phyloP scores from a whole-genome alignment of 2,113 vertebrate species.

The Loxodonta africana region DNA sequence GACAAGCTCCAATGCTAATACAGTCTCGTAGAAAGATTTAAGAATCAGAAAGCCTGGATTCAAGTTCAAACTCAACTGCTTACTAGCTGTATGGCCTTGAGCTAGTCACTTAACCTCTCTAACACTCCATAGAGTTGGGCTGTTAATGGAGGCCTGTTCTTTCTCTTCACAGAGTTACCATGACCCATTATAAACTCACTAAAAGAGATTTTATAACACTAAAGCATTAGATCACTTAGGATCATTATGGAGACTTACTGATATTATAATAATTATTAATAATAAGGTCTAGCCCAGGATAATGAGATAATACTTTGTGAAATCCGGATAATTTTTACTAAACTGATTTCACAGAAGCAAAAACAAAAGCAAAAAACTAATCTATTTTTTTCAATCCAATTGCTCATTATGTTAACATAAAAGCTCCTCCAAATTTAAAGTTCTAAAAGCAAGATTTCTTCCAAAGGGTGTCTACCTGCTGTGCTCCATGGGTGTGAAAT shows the following conservation, averaged over 20 bases:
- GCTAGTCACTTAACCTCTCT: background rate
- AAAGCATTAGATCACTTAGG: background rate
- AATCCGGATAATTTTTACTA: conserved; percentile 48
- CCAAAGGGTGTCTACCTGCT: background rate
- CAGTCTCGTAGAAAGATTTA: background rate
- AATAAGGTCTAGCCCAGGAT: background rate
- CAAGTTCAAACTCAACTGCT: background rate
- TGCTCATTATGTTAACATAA: background rate
- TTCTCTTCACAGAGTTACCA: background rate
- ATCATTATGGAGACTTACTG: background rate
- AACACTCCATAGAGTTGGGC: background rate
- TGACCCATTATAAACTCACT: background rate
- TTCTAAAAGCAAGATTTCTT: background rate
- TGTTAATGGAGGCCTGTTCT: background rate
- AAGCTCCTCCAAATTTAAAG: background rate
- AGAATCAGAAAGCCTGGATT: background rate
- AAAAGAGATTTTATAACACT: conserved; percentile 35
- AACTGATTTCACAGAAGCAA: background rate
- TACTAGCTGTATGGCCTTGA: background rate
- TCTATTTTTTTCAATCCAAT: background rate
- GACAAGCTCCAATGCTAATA: background rate
- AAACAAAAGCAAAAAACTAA: background rate
- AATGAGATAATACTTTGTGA: conserved; percentile 1
- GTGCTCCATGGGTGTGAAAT: background rate
- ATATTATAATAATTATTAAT: conserved; percentile 42